Percentiles rank a stretch among this genome's conserved stretches.
These are phyloP conservation scores for Lynx canadensis DNA, from an alignment of 2,113 vertebrate genomes.

Conservation along the genomic window DNA sequence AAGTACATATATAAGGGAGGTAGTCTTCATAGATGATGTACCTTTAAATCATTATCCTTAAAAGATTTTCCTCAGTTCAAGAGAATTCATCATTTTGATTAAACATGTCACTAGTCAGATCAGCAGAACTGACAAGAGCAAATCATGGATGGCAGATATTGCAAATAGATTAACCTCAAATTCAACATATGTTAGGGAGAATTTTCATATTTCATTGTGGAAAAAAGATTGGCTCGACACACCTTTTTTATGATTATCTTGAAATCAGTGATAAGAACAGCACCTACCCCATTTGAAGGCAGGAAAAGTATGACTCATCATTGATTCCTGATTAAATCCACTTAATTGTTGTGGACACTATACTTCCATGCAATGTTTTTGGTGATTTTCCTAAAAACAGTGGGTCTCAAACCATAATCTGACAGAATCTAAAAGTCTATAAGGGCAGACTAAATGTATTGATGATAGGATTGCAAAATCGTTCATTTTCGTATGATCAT, in stretches of 20 bases:
- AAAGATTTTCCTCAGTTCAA: neutral
- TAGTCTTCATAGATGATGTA: neutral
- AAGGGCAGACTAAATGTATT: neutral
- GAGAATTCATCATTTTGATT: neutral
- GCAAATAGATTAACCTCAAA: neutral
- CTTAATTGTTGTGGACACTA: neutral
- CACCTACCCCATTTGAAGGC: neutral
- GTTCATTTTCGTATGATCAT: neutral
- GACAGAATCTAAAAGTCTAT: neutral
- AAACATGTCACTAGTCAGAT: neutral
- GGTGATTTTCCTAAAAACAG: neutral
- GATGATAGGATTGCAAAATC: neutral
- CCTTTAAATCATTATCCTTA: neutral
- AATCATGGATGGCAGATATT: neutral
- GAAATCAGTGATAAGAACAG: neutral
- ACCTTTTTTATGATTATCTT: neutral
- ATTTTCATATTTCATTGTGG: neutral
- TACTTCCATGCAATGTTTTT: neutral
- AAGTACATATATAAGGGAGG: neutral
- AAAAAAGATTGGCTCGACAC: neutral
- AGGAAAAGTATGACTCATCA: neutral
- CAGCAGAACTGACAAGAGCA: neutral
- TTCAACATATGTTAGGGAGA: neutral
- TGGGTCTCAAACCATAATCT: neutral
- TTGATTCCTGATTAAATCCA: neutral